Conservation (phyloP, 2,888 invertebrate species). For the Sialis fuliginosa region DNA sequence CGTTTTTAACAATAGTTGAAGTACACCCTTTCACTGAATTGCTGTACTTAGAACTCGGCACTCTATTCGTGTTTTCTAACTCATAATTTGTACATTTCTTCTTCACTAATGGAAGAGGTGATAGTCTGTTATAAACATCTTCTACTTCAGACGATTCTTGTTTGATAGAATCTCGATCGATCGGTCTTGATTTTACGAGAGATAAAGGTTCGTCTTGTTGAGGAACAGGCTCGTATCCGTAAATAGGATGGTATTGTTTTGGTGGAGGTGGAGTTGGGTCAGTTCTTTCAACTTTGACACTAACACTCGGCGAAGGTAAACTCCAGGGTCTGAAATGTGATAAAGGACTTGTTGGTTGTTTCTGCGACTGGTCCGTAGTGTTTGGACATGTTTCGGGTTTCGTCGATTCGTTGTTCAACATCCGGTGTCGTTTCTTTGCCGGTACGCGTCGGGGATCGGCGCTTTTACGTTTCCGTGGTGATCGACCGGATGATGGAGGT, state of each 20-base stretch:
- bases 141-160: no score
- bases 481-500: constrained; percentile 15
- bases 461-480: constrained; percentile 45
- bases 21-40: no score
- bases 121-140: no score
- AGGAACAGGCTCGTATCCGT: constrained; percentile 4
- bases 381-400: constrained; percentile 8
- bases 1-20: no score
- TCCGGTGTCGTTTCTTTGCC: constrained; percentile 50
- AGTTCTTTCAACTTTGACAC: constrained; percentile 7
- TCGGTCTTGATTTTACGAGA: constrained; percentile 24
- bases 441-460: constrained; percentile 51
- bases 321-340: constrained; percentile 47
- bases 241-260: constrained; percentile 10
- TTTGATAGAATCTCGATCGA: no score
- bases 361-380: constrained; percentile 12
- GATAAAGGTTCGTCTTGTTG: constrained; percentile 44
- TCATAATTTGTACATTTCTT: no score
- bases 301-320: constrained; percentile 14
- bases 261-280: constrained; percentile 32
- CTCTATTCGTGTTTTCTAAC: no score
- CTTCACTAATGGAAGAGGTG: no score
- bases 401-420: constrained; percentile 17
- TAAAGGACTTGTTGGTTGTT: constrained; percentile 25
- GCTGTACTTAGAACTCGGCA: no score